Percentiles rank a stretch among this genome's conserved stretches.
Evolutionary conservation across 2,797 vertebrate genomes (phyloP).

Genomic region (Cottoperca gobio): DNA sequence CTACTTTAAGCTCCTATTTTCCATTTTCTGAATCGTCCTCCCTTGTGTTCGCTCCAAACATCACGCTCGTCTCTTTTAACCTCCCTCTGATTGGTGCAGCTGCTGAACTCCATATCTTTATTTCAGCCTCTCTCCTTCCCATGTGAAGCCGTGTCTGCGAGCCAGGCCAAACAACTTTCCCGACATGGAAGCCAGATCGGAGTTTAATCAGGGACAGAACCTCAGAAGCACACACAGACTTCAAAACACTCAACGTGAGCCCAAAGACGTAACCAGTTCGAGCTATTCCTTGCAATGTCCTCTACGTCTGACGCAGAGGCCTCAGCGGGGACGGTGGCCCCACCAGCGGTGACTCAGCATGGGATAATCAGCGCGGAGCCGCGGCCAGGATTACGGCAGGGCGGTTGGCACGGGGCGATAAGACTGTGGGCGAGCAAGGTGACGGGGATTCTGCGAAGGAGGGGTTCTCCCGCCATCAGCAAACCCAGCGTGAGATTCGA

Average conservation of each 20-base stretch:
- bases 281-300: conserved; percentile 60
- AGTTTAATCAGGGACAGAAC: conserved; percentile 61
- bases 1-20: conserved; percentile 13
- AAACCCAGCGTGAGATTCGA: conserved; percentile 53
- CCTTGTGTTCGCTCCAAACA: conserved; percentile 4
- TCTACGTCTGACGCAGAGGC: conserved; percentile 5
- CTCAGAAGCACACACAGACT: conserved; percentile 51
- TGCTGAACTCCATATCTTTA: conserved; percentile 27
- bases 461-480: conserved; percentile 62
- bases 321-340: conserved; percentile 36
- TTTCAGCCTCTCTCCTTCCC: conserved; percentile 21
- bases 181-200: conserved; percentile 3
- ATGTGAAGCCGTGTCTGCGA: conserved; percentile 49
- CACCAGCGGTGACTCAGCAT: conserved; percentile 36
- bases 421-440: conserved; percentile 52
- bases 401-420: conserved; percentile 8
- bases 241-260: conserved; percentile 46
- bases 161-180: conserved; percentile 65
- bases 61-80: conserved; percentile 28
- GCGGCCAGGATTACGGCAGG: conserved; percentile 29
- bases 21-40: conserved; percentile 9
- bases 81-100: conserved; percentile 30
- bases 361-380: conserved; percentile 65
- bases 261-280: conserved; percentile 55
- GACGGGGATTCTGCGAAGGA: conserved; percentile 24